These are phyloP conservation scores for Homarus gammarus DNA, from an alignment of 2,888 invertebrate species.

Conservation along the genomic window DNA sequence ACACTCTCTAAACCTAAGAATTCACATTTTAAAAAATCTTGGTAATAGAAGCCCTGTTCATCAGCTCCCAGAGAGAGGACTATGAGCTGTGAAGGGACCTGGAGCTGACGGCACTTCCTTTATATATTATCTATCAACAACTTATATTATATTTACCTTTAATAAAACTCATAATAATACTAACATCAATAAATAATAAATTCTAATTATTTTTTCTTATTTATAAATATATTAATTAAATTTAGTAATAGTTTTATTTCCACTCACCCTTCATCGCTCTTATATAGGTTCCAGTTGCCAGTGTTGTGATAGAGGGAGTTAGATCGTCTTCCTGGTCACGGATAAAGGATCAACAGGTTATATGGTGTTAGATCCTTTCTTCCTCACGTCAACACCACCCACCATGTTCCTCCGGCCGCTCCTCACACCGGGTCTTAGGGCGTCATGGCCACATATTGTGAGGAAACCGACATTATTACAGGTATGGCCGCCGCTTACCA, in stretches of 20 bases:
- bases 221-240: background rate
- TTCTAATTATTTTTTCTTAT: background rate
- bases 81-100: slow-evolving; percentile 7
- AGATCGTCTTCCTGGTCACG: background rate
- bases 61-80: slow-evolving; percentile 21
- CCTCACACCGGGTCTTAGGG: too few species aligned
- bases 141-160: too few species aligned
- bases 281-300: background rate
- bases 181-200: background rate
- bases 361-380: background rate
- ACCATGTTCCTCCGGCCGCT: too few species aligned
- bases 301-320: background rate
- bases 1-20: background rate
- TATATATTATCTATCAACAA: too few species aligned
- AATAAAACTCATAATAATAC: background rate
- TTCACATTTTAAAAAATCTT: slow-evolving; percentile 28
- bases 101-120: too few species aligned
- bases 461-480: too few species aligned
- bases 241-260: background rate
- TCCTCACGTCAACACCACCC: too few species aligned
- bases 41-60: background rate
- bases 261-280: background rate
- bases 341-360: background rate
- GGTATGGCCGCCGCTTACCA: too few species aligned
- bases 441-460: too few species aligned